Base-by-base conservation (phyloP, 2,797 vertebrate species). In the Epinephelus malabaricus region DNA sequence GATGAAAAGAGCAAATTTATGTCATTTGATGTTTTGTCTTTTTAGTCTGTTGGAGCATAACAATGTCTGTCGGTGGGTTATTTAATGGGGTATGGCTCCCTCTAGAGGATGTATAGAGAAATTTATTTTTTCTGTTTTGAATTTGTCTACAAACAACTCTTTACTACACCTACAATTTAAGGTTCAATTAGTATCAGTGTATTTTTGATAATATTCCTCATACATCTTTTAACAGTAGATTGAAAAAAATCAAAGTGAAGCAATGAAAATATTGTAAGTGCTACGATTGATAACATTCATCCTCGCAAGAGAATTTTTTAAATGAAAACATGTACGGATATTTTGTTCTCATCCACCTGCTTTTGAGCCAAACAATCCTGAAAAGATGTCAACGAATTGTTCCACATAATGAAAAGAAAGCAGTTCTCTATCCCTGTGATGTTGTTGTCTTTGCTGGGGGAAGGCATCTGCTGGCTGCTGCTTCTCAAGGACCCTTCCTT, bases 31-130 rank as follows among this genome's bases (percentile, higher is more conserved):
- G 4, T 77, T 84, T 85, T 71, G 38, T 70, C 14, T 43, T 78
- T 49, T 70, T 1, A 34, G 19, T 18, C 19, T 58, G 25, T 51
- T 74, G 74, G 6, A 30, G 1, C 2, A 9, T 2, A 59, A 47
- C 19, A n/a, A 13, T 2, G 23, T 59, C 21, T 7, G 1, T 34
- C 1, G 0, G 23, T 25, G 3, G 15, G 38, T 69, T 61, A 80
- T 85, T 78, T 70, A 70, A 68, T 79, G 55, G 74, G 25, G 17
- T 87, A 64, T 91, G 90, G 81, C 88, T 83, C 95, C 94, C 87
- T 88, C 94, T 94, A 84, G 81, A 69, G 91, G 82, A 51, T 15
- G 1, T 23, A 19, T 27, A 30, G 10, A 9, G 23, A 40, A 50
- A 8, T 34, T 5, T 7, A 0, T 7, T 30, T 59, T 72, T 38